Base-by-base conservation (phyloP, 2,113 vertebrate species). In the Eulemur rufifrons region DNA sequence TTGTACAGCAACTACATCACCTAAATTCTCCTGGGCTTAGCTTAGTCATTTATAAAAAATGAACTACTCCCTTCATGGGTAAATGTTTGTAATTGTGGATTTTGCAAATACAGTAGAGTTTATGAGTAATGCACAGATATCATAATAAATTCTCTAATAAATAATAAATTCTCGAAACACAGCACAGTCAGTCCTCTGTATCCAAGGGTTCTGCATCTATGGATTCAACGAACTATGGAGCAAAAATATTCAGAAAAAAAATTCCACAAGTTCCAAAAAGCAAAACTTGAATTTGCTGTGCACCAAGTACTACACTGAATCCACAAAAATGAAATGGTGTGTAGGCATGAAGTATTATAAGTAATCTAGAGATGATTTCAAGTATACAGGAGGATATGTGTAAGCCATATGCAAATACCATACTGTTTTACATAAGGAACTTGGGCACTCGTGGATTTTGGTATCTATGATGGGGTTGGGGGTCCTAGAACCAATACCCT, bases 61-160 rank as follows among this genome's bases (percentile, higher is more conserved):
- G 2, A 95, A 10, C 84, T 71, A 61, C 8, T 92, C 3, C 14
- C 37, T 66, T 66, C 47, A 52, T 13, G 13, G 61, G 47, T 52
- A 86, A 82, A 94, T 63, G 21, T 84, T 39, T 90, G 0, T 61
- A 95, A 96, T 8, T 78, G n/a, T 95, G 25, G 96, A 89, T 83
- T 89, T 45, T 37, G 73, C 68, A 47, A 76, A 82, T 29, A 84
- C 13, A 78, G 64, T 12, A 56, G 13, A 81, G 61, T 94, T 76
- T 89, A 66, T 76, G 80, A 95, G 66, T 76, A 90, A 97, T 84
- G 74, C 3, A 94, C 39, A 77, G 73, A 83, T 32, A 92, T 34
- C 23, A 68, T 80, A 94, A 92, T 86, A 91, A 81, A 76, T 90
- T 85, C 9, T 86, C 81, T 87, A 89, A 88, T 54, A 85, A 71